A percentile compares a stretch with the other conserved stretches of the same genome.
Evolutionary conservation across 2,797 vertebrate species (phyloP).

Genomic region (Rhincodon typus): DNA sequence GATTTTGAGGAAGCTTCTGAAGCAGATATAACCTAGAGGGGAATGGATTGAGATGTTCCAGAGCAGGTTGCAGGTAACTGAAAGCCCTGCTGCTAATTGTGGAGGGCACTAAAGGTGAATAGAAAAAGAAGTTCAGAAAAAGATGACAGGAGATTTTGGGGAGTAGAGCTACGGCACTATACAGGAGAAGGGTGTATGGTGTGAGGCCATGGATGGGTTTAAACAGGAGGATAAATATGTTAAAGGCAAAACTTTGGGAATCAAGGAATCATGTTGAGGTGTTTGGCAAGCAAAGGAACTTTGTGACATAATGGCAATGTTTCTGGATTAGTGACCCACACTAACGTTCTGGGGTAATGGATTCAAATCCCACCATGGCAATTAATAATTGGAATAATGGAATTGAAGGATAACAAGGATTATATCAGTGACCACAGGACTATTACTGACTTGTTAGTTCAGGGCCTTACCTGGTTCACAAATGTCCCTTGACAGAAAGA

Average conservation of each 20-base stretch:
- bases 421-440: no score
- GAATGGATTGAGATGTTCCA: background rate
- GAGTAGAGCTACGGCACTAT: background rate
- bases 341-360: no score
- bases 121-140: background rate
- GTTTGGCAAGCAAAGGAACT: no score
- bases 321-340: no score
- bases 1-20: background rate
- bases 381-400: no score
- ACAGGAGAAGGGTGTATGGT: no score
- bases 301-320: no score
- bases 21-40: background rate
- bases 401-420: no score
- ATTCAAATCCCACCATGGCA: no score
- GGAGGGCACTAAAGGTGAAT: background rate
- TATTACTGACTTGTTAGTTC: no score
- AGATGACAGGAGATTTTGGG: background rate
- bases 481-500: no score
- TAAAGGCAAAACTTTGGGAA: background rate
- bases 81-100: background rate
- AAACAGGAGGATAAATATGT: background rate
- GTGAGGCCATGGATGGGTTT: background rate
- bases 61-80: background rate
- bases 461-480: no score
- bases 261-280: background rate